Evolutionary conservation across 2,797 vertebrate genomes (phyloP), one percentile per base, ranked within the genome.

Genomic region (Sardinella longiceps): DNA sequence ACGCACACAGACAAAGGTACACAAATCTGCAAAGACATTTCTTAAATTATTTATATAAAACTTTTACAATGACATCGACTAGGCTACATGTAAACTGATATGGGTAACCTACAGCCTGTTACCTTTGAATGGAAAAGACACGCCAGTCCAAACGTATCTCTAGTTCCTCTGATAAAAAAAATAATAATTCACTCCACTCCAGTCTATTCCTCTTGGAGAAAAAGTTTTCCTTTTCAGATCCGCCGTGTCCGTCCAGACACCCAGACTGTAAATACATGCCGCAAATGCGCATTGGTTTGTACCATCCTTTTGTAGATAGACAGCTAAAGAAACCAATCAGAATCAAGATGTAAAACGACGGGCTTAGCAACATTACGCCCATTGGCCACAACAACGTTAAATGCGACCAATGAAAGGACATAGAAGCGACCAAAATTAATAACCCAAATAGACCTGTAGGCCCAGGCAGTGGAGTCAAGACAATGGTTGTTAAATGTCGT

Each of bases 301-400:
- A 51, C 39, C 18, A 18, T 5, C 28, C n/a, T 15, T 30, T 12
- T 1, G 10, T 10, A 86, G 81, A 92, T 11, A 86, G 91, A 87
- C 88, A 91, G 80, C 50, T 23, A 43, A 9, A 28, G n/a, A 50
- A 81, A 43, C 89, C 88, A 92, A 90, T 87, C 82, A 81, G 15
- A 74, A 12, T 74, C 66, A 37, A 37, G 66, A 39, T 33, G 74
- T 70, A 15, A 58, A n/a, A 20, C 51, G 82, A 81, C 84, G 83
- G 33, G 89, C 92, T 83, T 92, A 90, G 90, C 91, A 93, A 92
- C 92, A 91, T 85, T 85, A 58, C 46, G 63, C 85, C 84, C 80
- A 90, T 92, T 91, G 90, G 90, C 28, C 48, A 84, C 23, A 2
- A n/a, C 50, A 80, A 43, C 3, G 39, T 9, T n/a, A 30, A 70